phyloP scores from a whole-genome alignment of 2,888 invertebrate species.

The Temnothorax unifasciatus region DNA sequence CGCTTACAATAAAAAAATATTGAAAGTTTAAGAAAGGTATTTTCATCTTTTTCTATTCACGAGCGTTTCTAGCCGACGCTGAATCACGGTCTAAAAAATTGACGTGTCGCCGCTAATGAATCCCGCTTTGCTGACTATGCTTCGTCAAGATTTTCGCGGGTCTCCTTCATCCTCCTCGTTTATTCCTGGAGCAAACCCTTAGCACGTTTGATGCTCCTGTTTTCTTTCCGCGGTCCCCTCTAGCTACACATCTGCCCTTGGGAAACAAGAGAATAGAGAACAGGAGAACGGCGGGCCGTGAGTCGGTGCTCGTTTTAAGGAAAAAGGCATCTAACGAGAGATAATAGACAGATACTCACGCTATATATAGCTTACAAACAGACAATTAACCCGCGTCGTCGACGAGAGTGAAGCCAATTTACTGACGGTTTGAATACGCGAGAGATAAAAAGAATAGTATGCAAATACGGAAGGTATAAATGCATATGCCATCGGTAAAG shows the following conservation, averaged over 20 bases:
- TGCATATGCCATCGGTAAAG: background rate
- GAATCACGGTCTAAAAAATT: constrained; percentile 1
- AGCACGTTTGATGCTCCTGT: constrained; percentile 27
- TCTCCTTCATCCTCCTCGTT: constrained; percentile 19
- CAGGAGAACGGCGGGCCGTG: background rate
- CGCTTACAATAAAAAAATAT: background rate
- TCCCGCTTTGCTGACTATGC: constrained; percentile 14
- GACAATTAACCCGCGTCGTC: constrained; percentile 4
- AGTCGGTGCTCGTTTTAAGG: background rate
- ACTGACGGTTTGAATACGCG: background rate
- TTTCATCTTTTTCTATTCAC: background rate
- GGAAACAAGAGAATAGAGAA: background rate
- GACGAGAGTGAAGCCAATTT: background rate
- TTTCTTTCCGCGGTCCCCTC: background rate
- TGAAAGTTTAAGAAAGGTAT: background rate
- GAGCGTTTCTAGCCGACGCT: background rate
- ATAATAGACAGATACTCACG: constrained; percentile 10
- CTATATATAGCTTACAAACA: background rate
- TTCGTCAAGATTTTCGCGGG: constrained; percentile 29
- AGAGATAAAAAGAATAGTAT: constrained; percentile 10
- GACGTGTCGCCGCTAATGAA: constrained; percentile 28
- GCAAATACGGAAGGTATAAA: background rate
- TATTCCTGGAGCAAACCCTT: constrained; percentile 37
- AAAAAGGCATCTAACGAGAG: constrained; percentile 25
- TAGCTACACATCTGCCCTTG: background rate